phyloP scores from a whole-genome alignment of 2,797 vertebrate species.

The Acanthurus leucopareius region DNA sequence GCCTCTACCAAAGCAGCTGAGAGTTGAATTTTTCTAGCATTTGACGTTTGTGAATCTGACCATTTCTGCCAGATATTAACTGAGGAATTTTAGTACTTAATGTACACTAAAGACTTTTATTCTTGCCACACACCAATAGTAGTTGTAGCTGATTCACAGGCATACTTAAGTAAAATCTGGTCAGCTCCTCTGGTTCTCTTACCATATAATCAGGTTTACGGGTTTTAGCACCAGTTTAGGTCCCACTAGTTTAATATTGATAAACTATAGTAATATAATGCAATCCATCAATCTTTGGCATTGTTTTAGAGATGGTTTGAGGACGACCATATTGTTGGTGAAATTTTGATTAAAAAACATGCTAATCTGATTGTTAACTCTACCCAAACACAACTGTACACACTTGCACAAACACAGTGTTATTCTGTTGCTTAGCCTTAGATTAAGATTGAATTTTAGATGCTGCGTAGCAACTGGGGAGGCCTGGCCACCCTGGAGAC shows the following conservation, averaged over 20 bases:
- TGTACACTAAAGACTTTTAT: not conserved
- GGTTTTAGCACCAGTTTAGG: not conserved
- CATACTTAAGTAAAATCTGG: not conserved
- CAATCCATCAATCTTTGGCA: slow-evolving; percentile 14
- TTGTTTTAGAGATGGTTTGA: not conserved
- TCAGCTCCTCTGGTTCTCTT: not conserved
- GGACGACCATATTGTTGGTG: not conserved
- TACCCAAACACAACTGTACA: slow-evolving; percentile 2
- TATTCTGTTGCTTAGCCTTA: slow-evolving; percentile 32
- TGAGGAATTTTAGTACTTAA: not conserved
- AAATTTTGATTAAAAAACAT: not conserved
- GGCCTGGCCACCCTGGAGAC: slow-evolving; percentile 50
- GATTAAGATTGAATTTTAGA: slow-evolving; percentile 63
- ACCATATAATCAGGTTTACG: not conserved
- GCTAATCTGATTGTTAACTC: too few species aligned
- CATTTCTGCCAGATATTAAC: not conserved
- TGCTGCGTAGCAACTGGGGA: slow-evolving; percentile 61
- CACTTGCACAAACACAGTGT: slow-evolving; percentile 6
- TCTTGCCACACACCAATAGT: not conserved
- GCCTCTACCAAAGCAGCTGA: not conserved
- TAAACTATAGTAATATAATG: not conserved
- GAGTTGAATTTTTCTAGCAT: not conserved
- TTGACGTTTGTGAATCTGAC: not conserved
- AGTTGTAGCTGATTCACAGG: not conserved
- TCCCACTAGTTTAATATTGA: not conserved